Evolutionary conservation across 2,888 invertebrate genomes (phyloP).

Genomic region (Dendrolimus pini): DNA sequence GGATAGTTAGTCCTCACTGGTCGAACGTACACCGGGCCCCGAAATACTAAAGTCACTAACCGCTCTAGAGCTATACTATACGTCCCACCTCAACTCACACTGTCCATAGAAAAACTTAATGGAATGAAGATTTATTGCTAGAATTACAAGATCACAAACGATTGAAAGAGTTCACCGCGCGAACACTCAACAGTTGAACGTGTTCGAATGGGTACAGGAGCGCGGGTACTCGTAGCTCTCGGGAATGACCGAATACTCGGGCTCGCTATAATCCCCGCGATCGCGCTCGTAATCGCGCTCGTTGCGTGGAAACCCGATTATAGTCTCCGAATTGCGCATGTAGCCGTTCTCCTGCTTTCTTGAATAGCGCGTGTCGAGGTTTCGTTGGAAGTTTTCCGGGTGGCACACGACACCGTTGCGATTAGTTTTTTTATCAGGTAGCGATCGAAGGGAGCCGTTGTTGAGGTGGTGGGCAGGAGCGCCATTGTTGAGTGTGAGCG

Average conservation of each 20-base stretch:
- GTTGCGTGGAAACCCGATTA: slow-evolving; percentile 57
- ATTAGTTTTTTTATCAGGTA: slow-evolving; percentile 66
- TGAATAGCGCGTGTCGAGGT: slow-evolving; percentile 67
- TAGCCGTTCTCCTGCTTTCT: slow-evolving; percentile 73
- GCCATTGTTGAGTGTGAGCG: slow-evolving; percentile 70
- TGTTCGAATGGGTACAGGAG: slow-evolving; percentile 66
- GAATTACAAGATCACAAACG: slow-evolving; percentile 74
- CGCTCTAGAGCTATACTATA: slow-evolving; percentile 62
- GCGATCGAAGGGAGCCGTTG: slow-evolving; percentile 69
- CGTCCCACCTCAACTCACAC: slow-evolving; percentile 50
- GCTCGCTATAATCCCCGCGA: slow-evolving; percentile 59
- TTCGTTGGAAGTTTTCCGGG: slow-evolving; percentile 70
- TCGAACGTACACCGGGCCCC: slow-evolving; percentile 46
- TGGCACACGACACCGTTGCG: slow-evolving; percentile 64
- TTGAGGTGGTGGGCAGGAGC: slow-evolving; percentile 69
- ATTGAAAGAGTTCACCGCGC: slow-evolving; percentile 41
- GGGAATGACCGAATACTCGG: slow-evolving; percentile 71
- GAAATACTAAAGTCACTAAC: slow-evolving; percentile 58
- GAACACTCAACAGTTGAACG: slow-evolving; percentile 71
- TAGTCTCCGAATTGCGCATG: slow-evolving; percentile 62
- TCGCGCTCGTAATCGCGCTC: slow-evolving; percentile 48
- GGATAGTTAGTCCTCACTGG: slow-evolving; percentile 50
- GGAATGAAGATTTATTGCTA: slow-evolving; percentile 78
- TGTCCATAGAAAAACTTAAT: slow-evolving; percentile 65
- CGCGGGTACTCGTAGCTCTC: slow-evolving; percentile 62